Evolutionary conservation across 92 coral and sea anemone species (phyloP).

Genomic region (Palythoa grandiflora): DNA sequence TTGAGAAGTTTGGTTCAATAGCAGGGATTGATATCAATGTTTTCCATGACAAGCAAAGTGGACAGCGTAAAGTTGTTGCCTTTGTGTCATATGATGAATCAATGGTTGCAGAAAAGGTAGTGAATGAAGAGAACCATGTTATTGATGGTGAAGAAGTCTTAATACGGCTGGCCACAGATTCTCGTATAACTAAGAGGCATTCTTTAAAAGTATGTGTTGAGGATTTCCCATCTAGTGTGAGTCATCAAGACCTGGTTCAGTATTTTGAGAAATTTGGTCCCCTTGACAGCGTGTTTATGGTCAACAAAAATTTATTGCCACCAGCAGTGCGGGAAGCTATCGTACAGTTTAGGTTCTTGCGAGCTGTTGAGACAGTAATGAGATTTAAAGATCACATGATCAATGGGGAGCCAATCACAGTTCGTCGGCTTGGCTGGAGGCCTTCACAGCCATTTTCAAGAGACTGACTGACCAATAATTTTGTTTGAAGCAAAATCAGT

Average conservation of each 20-base stretch:
- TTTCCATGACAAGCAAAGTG: conserved; percentile 30
- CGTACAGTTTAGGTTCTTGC: conserved; percentile 28
- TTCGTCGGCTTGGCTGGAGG: conserved; percentile 51
- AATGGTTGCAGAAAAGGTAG: conserved; percentile 46
- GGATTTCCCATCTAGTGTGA: conserved; percentile 20
- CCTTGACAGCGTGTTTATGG: conserved; percentile 31
- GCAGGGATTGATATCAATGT: conserved; percentile 65
- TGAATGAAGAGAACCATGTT: conserved; percentile 25
- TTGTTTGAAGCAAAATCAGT: too few relatives aligned
- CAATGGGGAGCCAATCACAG: conserved; percentile 32
- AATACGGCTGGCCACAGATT: conserved; percentile 49
- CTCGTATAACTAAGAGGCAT: conserved; percentile 35
- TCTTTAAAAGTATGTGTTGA: conserved; percentile 37
- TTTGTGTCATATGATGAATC: conserved; percentile 55
- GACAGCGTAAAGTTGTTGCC: conserved; percentile 25
- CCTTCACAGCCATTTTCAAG: conserved; percentile 6
- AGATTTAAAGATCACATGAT: conserved; percentile 19
- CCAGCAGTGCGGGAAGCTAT: conserved; percentile 25
- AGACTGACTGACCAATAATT: background rate
- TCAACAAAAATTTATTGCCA: conserved; percentile 1
- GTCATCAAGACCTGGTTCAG: conserved; percentile 17
- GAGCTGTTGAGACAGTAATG: conserved; percentile 41
- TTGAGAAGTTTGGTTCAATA: conserved; percentile 62
- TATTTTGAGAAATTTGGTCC: conserved; percentile 46
- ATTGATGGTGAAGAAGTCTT: conserved; percentile 47